Conservation (phyloP, 2,888 invertebrate species). For the Geophilus truncorum region DNA sequence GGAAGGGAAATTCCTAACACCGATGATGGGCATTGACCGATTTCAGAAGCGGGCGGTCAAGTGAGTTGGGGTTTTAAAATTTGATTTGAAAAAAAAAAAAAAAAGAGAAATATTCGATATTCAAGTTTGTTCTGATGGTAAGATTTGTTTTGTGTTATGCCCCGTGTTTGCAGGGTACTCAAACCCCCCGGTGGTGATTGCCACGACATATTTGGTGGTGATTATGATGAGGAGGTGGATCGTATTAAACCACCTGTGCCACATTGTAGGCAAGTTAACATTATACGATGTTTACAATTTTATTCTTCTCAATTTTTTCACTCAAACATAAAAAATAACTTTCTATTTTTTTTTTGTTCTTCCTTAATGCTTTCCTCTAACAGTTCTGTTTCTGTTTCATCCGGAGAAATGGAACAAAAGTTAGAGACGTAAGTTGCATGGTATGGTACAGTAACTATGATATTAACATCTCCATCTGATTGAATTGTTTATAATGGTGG, state of each 20-base stretch:
- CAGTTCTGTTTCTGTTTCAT: neutral
- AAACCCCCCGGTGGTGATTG: constrained; percentile 20
- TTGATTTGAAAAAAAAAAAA: neutral
- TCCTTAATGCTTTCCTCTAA: neutral
- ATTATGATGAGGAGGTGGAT: neutral
- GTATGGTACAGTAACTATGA: too few relatives aligned
- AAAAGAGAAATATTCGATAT: too few relatives aligned
- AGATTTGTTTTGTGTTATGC: neutral
- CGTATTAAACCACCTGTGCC: neutral
- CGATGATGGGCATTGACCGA: neutral
- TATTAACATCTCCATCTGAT: neutral
- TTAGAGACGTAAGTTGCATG: neutral
- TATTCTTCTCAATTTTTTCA: neutral
- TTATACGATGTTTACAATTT: neutral
- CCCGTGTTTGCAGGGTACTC: constrained; percentile 18
- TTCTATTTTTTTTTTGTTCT: neutral
- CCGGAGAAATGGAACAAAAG: neutral
- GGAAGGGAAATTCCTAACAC: neutral
- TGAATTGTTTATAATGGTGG: neutral
- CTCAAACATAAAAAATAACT: neutral
- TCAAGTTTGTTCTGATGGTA: neutral
- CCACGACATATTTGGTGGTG: constrained; percentile 25
- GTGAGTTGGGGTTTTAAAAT: neutral
- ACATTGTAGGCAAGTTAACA: neutral
- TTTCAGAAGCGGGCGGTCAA: neutral